Evolutionary conservation across 2,797 vertebrate species (phyloP).

Genomic region (Gorsachius magnificus): DNA sequence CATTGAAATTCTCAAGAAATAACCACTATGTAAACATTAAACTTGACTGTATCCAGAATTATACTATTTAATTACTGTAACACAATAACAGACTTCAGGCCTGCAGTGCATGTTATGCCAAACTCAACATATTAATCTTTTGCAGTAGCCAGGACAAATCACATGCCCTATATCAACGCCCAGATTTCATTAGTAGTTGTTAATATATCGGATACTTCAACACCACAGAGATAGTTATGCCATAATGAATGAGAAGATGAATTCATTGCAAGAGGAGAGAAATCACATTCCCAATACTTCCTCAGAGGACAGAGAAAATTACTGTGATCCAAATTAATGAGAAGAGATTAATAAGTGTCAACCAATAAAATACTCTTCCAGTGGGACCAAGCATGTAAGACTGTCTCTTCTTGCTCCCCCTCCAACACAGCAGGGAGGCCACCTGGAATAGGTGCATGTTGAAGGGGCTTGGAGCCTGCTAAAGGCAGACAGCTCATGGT

Average conservation of each 20-base stretch:
- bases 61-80: neutral
- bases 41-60: neutral
- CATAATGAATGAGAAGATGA: neutral
- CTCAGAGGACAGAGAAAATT: slow-evolving; percentile 25
- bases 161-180: neutral
- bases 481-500: neutral
- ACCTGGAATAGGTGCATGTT: too few species aligned
- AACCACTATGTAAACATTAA: neutral
- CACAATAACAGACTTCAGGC: neutral
- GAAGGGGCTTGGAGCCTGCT: neutral
- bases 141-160: neutral
- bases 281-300: neutral
- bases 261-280: neutral
- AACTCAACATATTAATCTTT: neutral
- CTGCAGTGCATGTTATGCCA: neutral
- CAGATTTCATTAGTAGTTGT: neutral
- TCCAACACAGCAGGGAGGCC: neutral
- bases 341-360: slow-evolving; percentile 19
- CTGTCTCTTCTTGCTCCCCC: neutral
- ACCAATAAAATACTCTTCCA: neutral
- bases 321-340: slow-evolving; percentile 13
- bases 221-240: neutral
- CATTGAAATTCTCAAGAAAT: neutral
- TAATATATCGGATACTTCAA: slow-evolving; percentile 22
- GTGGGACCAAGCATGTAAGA: neutral